Base-by-base conservation (phyloP, 2,797 vertebrate genomes). In the Poeciliopsis gracilis region DNA sequence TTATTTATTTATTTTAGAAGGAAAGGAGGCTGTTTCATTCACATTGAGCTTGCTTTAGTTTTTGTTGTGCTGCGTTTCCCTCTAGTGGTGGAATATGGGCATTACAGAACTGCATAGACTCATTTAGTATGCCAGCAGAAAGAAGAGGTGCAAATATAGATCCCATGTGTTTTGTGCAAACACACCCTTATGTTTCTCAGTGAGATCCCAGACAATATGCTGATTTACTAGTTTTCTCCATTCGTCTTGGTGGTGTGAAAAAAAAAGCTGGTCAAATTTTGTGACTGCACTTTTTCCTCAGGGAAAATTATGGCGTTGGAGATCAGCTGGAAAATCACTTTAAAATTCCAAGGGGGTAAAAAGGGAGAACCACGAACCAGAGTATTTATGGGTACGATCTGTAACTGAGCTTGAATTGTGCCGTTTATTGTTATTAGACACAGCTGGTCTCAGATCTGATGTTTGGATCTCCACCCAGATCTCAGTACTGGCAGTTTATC, bases 71-170 rank as follows among this genome's bases (percentile, higher is more conserved):
- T 73, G 10, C 36, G 8, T 10, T 41, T 43, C 87, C 89, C 81
- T 87, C 93, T 91, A 81, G 87, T 78, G 92, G 87, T 73, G 25
- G 0, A 0, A 59, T 61, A 0, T 30, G 6, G 30, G 10, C 30
- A 20, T 84, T 87, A 81, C 92, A 89, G 9, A 16, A 46, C 13
- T 6, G 1, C 25, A 12, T 15, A 23, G 12, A 1, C 10, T n/a
- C 25, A 13, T 49, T 80, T 72, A 45, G 16, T 5, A 23, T 43
- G 12, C 75, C 36, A 13, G 66, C 51, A 43, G 41, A 9, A 75
- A 18, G 1, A 63, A 41, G 45, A 0, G 79, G 47, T 0, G 43
- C 36, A 69, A 41, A 66, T 77, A 43, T 77, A 36, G 18, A 46
- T 77, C 30, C 20, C 10, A 8, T 49, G 8, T 59, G 5, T 33